A percentile compares a stretch with the other conserved stretches of the same genome.
Evolutionary conservation across 2,888 invertebrate genomes (phyloP).

Genomic region (Portevinia maculata): DNA sequence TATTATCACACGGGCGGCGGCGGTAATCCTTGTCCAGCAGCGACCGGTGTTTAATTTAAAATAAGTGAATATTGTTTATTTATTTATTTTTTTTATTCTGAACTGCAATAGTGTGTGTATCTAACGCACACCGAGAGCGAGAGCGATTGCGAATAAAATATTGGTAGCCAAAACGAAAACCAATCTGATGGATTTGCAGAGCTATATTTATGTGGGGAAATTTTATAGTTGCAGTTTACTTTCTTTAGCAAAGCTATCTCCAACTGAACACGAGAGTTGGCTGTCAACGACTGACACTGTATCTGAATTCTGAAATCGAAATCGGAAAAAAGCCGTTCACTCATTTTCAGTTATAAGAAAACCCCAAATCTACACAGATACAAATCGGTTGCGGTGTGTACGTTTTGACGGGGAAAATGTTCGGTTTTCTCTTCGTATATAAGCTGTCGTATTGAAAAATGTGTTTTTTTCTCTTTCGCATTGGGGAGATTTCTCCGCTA

Average conservation of each 20-base stretch:
- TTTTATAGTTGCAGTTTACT: conserved; percentile 1
- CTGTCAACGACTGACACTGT: conserved; percentile 81
- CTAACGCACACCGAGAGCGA: conserved; percentile 38
- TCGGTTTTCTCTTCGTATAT: background rate
- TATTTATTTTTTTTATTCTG: conserved; percentile 1
- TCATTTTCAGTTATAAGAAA: conserved; percentile 1
- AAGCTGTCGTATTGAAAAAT: no score
- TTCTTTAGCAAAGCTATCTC: conserved; percentile 75
- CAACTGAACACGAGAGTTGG: conserved; percentile 81
- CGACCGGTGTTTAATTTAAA: conserved; percentile 29
- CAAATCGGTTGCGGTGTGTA: background rate
- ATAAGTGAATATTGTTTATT: conserved; percentile 28
- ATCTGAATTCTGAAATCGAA: conserved; percentile 52
- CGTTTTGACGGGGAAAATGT: background rate
- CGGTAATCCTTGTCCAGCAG: conserved; percentile 56
- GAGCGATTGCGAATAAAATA: conserved; percentile 24
- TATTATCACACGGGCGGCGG: conserved; percentile 6
- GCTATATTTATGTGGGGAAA: conserved; percentile 35
- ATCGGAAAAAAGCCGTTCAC: conserved; percentile 62
- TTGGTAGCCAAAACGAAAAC: conserved; percentile 37
- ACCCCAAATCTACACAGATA: background rate
- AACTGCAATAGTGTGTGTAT: conserved; percentile 2
- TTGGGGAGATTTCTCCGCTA: background rate
- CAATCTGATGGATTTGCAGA: conserved; percentile 51
- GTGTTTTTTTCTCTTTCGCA: background rate